Conservation (phyloP, 2,888 invertebrate species). For the Homarus gammarus region DNA sequence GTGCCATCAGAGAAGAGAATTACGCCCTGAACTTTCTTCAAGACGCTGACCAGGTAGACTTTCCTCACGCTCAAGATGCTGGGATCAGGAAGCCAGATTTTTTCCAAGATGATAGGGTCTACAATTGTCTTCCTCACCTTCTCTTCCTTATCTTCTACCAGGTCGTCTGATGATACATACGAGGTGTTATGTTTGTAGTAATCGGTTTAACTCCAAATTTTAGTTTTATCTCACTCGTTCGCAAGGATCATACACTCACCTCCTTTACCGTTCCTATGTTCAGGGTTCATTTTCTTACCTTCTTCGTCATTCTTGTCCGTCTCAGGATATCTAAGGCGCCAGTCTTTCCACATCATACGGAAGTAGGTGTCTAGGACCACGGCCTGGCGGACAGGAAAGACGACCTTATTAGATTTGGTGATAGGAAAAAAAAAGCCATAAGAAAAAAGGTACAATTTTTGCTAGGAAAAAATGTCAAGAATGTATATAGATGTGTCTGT, state of each 20-base stretch:
- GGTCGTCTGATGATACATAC: no score
- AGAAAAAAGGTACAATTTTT: neutral
- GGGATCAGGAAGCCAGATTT: slow-evolving; percentile 54
- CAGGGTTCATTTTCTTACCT: neutral
- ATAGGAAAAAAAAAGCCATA: neutral
- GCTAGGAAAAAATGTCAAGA: neutral
- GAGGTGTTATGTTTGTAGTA: no score
- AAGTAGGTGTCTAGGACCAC: slow-evolving; percentile 21
- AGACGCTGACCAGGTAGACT: slow-evolving; percentile 10
- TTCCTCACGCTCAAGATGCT: slow-evolving; percentile 48
- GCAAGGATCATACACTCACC: no score
- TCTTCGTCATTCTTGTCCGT: neutral
- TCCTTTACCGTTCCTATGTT: no score
- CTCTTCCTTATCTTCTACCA: neutral
- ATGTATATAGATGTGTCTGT: neutral
- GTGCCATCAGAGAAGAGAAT: slow-evolving; percentile 7
- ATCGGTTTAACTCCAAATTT: no score
- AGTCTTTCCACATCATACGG: slow-evolving; percentile 43
- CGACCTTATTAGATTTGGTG: no score
- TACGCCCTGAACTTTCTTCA: slow-evolving; percentile 39
- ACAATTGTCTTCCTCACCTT: slow-evolving; percentile 1
- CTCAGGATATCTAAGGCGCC: slow-evolving; percentile 25
- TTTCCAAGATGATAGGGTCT: slow-evolving; percentile 38
- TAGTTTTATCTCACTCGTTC: no score
- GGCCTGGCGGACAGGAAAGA: neutral